A percentile compares a stretch with the other conserved stretches of the same genome.
Conservation (phyloP, 1,140 invertebrate genomes). For the Meloidogyne chitwoodi region DNA sequence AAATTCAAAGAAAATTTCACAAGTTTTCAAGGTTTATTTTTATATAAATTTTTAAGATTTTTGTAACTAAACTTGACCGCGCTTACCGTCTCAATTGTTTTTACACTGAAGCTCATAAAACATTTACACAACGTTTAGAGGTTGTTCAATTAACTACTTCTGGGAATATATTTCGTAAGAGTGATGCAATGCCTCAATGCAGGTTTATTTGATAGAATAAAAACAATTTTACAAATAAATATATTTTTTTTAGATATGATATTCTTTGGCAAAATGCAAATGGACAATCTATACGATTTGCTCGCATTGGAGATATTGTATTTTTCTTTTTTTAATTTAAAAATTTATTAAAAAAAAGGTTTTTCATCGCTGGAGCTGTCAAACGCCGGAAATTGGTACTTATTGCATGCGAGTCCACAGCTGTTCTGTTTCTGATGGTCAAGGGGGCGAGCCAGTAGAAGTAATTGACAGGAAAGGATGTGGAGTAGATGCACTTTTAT, state of each 20-base stretch:
- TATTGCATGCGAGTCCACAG: slow-evolving; percentile 57
- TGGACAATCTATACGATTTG: slow-evolving; percentile 52
- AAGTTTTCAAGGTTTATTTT: not conserved
- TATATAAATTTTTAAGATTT: slow-evolving; percentile 42
- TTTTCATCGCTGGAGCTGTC: slow-evolving; percentile 30
- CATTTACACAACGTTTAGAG: slow-evolving; percentile 47
- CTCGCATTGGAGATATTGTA: slow-evolving; percentile 54
- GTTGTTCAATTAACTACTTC: slow-evolving; percentile 48
- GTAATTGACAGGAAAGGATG: slow-evolving; percentile 55
- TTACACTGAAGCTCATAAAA: slow-evolving; percentile 51
- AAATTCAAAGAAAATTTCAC: too few relatives aligned
- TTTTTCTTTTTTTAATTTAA: not conserved
- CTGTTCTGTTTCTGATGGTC: slow-evolving; percentile 55
- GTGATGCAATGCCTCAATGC: slow-evolving; percentile 42
- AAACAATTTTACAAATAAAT: not conserved
- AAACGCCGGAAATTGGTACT: slow-evolving; percentile 29
- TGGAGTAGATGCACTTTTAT: slow-evolving; percentile 14
- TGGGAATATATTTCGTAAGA: slow-evolving; percentile 30
- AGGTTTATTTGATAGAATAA: slow-evolving; percentile 22
- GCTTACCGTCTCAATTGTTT: slow-evolving; percentile 56
- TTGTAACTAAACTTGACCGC: slow-evolving; percentile 57
- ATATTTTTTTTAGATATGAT: slow-evolving; percentile 47
- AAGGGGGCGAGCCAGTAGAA: slow-evolving; percentile 52
- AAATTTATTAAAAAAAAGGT: not conserved
- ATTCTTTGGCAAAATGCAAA: slow-evolving; percentile 44